phyloP scores from a whole-genome alignment of 2,888 invertebrate genomes.

The Catonia carolina region DNA sequence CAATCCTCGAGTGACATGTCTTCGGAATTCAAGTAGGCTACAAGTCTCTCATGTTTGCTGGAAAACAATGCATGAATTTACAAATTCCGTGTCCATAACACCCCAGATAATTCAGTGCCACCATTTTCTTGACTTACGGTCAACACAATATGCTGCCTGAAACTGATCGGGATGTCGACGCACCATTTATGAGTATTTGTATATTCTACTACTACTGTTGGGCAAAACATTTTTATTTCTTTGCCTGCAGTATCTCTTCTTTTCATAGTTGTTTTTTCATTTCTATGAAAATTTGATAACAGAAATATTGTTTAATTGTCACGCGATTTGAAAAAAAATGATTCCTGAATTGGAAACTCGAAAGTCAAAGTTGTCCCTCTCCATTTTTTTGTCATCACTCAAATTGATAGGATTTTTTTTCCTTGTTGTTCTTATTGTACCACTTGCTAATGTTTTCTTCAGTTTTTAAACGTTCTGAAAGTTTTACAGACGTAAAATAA shows the following conservation, averaged over 20 bases:
- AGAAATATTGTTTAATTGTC: slow-evolving; percentile 24
- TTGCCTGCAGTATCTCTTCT: slow-evolving; percentile 23
- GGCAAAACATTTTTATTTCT: too few relatives aligned
- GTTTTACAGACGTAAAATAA: slow-evolving; percentile 25
- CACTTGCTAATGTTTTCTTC: slow-evolving; percentile 26
- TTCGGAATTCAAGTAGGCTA: background rate
- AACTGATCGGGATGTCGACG: slow-evolving; percentile 36
- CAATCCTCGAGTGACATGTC: background rate
- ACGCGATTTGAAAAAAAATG: slow-evolving; percentile 24
- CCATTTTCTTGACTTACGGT: slow-evolving; percentile 38
- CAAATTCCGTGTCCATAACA: slow-evolving; percentile 34
- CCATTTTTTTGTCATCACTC: slow-evolving; percentile 17
- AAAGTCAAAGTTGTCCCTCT: slow-evolving; percentile 30
- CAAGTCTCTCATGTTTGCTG: background rate
- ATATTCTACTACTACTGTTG: too few relatives aligned
- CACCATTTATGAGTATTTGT: too few relatives aligned
- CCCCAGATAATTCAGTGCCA: slow-evolving; percentile 37
- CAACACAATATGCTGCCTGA: slow-evolving; percentile 33
- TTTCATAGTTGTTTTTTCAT: slow-evolving; percentile 27
- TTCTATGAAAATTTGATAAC: slow-evolving; percentile 26
- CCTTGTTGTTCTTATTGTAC: slow-evolving; percentile 22
- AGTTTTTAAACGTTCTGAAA: slow-evolving; percentile 21
- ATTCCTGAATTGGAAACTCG: slow-evolving; percentile 23
- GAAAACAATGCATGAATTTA: slow-evolving; percentile 30
- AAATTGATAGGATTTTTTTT: slow-evolving; percentile 17